Conservation (phyloP, 2,113 vertebrate genomes). For the Entelurus aequoreus region DNA sequence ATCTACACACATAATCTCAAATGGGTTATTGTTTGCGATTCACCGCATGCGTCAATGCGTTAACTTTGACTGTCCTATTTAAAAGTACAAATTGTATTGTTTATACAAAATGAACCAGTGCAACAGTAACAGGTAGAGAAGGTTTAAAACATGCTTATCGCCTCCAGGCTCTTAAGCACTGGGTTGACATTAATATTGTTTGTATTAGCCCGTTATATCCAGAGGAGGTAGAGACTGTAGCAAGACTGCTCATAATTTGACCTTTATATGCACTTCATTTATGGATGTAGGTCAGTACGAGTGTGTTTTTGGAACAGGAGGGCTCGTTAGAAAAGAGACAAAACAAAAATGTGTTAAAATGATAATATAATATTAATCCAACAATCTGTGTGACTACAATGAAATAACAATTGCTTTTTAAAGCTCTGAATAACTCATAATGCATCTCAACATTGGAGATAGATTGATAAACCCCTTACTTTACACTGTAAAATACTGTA, state of each 20-base stretch:
- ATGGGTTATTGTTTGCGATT: too few relatives aligned
- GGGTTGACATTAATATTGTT: not conserved
- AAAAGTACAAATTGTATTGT: too few relatives aligned
- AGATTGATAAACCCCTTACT: too few relatives aligned
- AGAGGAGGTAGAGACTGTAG: constrained; percentile 12
- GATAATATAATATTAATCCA: not conserved
- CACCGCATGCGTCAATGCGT: too few relatives aligned
- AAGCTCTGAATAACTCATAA: too few relatives aligned
- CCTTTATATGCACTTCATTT: constrained; percentile 22
- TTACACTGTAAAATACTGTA: too few relatives aligned
- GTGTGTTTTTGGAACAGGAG: not conserved
- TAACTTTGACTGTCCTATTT: too few relatives aligned
- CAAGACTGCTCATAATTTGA: constrained; percentile 12
- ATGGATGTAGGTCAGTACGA: constrained; percentile 40
- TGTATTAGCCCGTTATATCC: constrained; percentile 8
- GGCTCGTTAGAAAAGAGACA: not conserved
- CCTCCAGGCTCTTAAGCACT: not conserved
- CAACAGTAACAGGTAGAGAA: not conserved
- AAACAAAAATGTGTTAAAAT: constrained; percentile 3
- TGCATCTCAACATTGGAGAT: too few relatives aligned
- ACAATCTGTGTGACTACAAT: not conserved
- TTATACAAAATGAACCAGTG: not conserved
- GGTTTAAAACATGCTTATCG: not conserved
- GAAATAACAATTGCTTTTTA: too few relatives aligned
- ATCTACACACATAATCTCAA: too few relatives aligned